These are phyloP conservation scores for Acrocephalus kingi DNA, from an alignment of 2,113 vertebrate species.

Conservation along the genomic window DNA sequence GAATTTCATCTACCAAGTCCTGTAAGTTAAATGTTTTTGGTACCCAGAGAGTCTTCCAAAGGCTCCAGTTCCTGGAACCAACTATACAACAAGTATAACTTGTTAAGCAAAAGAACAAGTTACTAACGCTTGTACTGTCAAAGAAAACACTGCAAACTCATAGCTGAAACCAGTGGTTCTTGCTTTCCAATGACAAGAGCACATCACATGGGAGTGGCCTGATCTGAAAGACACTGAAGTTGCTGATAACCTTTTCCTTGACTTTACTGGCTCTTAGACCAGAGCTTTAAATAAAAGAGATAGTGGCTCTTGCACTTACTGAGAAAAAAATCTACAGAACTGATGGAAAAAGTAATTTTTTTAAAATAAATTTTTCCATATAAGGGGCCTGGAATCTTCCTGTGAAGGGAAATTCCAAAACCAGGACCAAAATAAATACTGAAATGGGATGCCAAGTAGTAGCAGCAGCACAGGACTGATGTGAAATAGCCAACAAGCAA, in stretches of 20 bases:
- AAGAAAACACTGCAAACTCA: neutral
- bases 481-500: constrained; percentile 7
- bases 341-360: neutral
- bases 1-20: neutral
- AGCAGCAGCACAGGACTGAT: neutral
- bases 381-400: constrained; percentile 34
- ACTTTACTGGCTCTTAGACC: neutral
- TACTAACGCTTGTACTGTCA: neutral
- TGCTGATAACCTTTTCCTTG: neutral
- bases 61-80: neutral
- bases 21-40: neutral
- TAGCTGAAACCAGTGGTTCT: neutral
- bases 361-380: neutral
- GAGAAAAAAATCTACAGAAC: neutral
- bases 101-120: neutral
- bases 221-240: neutral
- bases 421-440: constrained; percentile 58
- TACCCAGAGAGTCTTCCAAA: neutral
- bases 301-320: neutral
- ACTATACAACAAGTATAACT: neutral
- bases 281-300: neutral
- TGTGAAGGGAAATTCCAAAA: constrained; percentile 56
- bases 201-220: neutral
- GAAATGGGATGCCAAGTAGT: constrained; percentile 26
- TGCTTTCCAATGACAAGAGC: neutral